Percentiles rank a stretch among this genome's conserved stretches.
Conservation (phyloP, 2,888 invertebrate genomes). For the Ophion ventricosus region DNA sequence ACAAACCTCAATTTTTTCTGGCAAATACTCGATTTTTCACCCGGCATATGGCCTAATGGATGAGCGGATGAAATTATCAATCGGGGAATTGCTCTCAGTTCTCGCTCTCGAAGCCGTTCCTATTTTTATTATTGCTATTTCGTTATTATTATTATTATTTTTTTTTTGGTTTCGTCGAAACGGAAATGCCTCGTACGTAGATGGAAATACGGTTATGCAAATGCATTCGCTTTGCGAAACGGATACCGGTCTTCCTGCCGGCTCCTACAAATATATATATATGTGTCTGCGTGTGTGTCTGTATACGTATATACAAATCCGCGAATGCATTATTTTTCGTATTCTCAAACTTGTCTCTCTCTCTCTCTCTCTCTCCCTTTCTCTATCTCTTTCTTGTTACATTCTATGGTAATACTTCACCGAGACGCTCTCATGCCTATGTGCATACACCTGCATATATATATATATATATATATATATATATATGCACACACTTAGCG, state of each 20-base stretch:
- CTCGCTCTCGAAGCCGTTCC: no score
- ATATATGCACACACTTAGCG: background rate
- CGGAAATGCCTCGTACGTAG: constrained; percentile 79
- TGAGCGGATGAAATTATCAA: no score
- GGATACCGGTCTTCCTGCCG: constrained; percentile 80
- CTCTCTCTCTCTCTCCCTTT: constrained; percentile 66
- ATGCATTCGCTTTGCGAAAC: constrained; percentile 73
- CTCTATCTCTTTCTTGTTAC: constrained; percentile 72
- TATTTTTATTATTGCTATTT: background rate
- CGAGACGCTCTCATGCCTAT: constrained; percentile 32
- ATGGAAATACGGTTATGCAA: constrained; percentile 81
- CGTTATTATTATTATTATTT: background rate
- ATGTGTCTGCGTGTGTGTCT: constrained; percentile 1
- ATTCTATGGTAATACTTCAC: constrained; percentile 75
- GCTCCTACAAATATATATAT: constrained; percentile 54
- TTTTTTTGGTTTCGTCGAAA: constrained; percentile 40
- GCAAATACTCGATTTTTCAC: no score
- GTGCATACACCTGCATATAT: constrained; percentile 21
- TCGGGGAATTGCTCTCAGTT: no score
- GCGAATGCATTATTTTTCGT: constrained; percentile 49
- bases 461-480: constrained; percentile 4
- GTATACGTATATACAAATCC: constrained; percentile 33
- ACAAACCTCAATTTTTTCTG: no score
- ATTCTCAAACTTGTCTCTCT: constrained; percentile 29
- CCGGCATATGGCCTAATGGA: no score